phyloP scores from a whole-genome alignment of 2,797 vertebrate genomes.

The Phataginus tricuspis region DNA sequence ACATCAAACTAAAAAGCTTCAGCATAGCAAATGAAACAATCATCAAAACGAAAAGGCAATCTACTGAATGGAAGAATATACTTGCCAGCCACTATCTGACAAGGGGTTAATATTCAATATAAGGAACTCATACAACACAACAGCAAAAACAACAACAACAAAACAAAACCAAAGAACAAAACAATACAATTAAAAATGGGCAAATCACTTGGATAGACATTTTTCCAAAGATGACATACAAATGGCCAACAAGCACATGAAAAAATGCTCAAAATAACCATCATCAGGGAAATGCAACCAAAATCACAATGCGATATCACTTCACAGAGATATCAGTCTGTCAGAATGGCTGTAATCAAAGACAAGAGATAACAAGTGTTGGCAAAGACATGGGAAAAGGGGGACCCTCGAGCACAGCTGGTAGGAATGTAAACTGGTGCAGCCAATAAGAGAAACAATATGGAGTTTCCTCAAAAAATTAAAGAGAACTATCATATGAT shows the following conservation, averaged over 20 bases:
- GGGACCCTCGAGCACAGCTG: neutral
- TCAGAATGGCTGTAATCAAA: neutral
- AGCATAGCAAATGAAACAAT: neutral
- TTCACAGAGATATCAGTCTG: neutral
- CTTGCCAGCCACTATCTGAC: neutral
- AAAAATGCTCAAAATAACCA: neutral
- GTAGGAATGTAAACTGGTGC: neutral
- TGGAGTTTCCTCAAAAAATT: neutral
- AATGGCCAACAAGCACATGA: neutral
- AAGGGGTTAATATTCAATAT: neutral
- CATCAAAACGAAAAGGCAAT: neutral
- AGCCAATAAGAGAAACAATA: neutral
- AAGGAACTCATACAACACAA: neutral
- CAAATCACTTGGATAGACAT: neutral
- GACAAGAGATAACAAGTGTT: neutral
- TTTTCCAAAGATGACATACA: neutral
- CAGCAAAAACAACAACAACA: neutral
- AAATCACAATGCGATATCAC: neutral
- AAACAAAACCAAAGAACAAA: neutral
- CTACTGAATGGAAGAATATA: neutral
- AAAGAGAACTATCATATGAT: neutral
- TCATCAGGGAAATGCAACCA: neutral
- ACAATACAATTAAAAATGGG: neutral
- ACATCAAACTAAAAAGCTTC: neutral
- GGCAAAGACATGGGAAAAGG: neutral